Base-by-base conservation (phyloP, 2,888 invertebrate species). In the Drosophila macrospina region DNA sequence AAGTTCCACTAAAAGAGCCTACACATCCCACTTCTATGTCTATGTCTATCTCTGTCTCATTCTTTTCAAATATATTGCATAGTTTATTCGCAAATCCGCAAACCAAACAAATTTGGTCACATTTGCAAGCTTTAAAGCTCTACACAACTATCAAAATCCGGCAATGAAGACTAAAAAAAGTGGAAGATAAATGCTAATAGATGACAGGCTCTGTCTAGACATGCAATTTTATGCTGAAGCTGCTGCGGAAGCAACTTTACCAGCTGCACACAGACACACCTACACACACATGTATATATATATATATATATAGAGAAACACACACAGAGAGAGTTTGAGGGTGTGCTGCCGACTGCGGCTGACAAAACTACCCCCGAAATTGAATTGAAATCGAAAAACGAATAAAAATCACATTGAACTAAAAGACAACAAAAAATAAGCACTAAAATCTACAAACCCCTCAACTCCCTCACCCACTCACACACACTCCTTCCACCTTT, bases 321-420 rank as follows among this genome's bases (percentile, higher is more conserved):
- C 34, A 44, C 20, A 64, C 44, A 51, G 57, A 63, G 42, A 51
- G 69, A 78, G 76, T 86, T 82, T 65, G 82, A 76, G 83, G 83
- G 83, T 88, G 83, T 76, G 86, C 57, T 66, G 74, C 45, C 66
- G 78, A 64, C 64, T 77, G 76, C 55, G 56, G 36, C 52, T 47
- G 37, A 48, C 51, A 86, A 88, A 83, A 83, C 83, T 83, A 83
- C 83, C 83, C 83, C 75, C 69, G 54, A 85, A 75, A 75, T 75
- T 37, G 67, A 68, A 78, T 67, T 52, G 67, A 60, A 75, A 82
- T 78, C 28, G 64, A 60, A 71, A 71, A 83, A 54, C 51, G 45
- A 64, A 67, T 60, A 66, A 66, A 78, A 68, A 56, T 64, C 56
- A 41, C 37, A 74, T 61, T 50, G 72, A 74, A 73, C 57, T 68